A percentile compares a stretch with the other conserved stretches of the same genome.
Evolutionary conservation across 2,797 vertebrate species (phyloP).

Genomic region (Thaleichthys pacificus): DNA sequence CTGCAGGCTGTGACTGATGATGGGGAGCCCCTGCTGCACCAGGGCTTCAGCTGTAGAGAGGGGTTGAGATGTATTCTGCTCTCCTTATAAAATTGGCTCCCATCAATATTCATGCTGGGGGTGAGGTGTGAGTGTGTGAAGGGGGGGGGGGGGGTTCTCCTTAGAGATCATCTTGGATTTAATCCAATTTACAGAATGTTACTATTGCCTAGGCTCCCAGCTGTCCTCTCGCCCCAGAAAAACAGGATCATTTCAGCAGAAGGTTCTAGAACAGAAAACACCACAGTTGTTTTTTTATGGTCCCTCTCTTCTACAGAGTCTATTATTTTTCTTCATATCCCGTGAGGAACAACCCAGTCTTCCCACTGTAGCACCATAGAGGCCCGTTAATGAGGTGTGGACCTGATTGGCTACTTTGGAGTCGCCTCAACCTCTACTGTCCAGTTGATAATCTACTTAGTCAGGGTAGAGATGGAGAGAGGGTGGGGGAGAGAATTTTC

Average conservation of each 20-base stretch:
- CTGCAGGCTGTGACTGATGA: conserved; percentile 41
- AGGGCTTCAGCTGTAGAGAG: conserved; percentile 43
- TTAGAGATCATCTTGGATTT: conserved; percentile 45
- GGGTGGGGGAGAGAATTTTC: conserved; percentile 2
- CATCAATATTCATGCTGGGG: conserved; percentile 60
- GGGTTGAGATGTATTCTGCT: conserved; percentile 60
- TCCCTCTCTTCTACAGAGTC: conserved; percentile 18
- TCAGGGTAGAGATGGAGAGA: not conserved
- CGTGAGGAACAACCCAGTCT: conserved; percentile 37
- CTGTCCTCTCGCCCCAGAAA: conserved; percentile 21
- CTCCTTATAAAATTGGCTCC: conserved; percentile 48
- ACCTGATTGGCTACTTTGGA: conserved; percentile 40
- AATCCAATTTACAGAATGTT: conserved; percentile 56
- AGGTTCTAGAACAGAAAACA: conserved; percentile 41
- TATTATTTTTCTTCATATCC: conserved; percentile 45
- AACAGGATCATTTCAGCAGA: conserved; percentile 32
- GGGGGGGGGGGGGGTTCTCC: conserved; percentile 24
- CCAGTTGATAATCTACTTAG: conserved; percentile 55
- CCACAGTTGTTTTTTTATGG: conserved; percentile 40
- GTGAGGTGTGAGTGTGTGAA: conserved; percentile 19
- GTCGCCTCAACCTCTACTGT: conserved; percentile 67
- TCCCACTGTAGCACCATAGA: conserved; percentile 43
- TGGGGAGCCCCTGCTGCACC: conserved; percentile 24
- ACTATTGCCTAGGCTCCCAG: conserved; percentile 24
- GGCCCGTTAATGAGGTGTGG: conserved; percentile 62